phyloP scores from a whole-genome alignment of 1,140 invertebrate species.

The Cydia strobilella region DNA sequence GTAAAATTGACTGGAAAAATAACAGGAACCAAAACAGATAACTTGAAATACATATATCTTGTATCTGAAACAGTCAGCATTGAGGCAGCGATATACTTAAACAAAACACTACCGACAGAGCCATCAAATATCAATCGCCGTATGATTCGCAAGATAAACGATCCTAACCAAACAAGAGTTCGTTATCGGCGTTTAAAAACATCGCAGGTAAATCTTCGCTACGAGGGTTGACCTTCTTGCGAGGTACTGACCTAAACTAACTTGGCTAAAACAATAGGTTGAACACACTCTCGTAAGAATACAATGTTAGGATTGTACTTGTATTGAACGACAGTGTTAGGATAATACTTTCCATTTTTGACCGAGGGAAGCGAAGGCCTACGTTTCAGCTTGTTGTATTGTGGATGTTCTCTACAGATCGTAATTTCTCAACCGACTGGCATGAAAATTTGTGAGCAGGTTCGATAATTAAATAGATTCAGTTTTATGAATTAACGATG shows the following conservation, averaged over 20 bases:
- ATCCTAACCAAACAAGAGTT: background rate
- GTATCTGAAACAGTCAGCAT: background rate
- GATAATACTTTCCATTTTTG: background rate
- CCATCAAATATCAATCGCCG: background rate
- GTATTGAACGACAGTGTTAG: too few species aligned
- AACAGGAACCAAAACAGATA: too few species aligned
- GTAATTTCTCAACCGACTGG: too few species aligned
- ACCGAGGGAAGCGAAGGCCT: too few species aligned
- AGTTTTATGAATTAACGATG: too few species aligned
- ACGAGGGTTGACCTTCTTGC: background rate
- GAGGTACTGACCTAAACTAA: conserved; percentile 3
- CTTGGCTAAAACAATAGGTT: background rate
- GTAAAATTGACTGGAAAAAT: too few species aligned
- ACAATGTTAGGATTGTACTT: too few species aligned
- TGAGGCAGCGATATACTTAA: background rate
- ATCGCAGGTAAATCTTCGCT: background rate
- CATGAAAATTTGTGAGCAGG: too few species aligned
- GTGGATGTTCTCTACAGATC: too few species aligned
- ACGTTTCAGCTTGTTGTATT: too few species aligned
- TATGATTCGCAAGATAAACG: background rate
- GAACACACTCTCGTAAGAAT: background rate
- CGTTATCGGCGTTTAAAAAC: background rate
- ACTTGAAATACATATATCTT: too few species aligned
- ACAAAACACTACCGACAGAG: background rate
- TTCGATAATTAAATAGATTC: too few species aligned